Evolutionary conservation across 37 sponge, comb jelly and placozoan species (phyloP).

Genomic region (Beroe forskalii): DNA sequence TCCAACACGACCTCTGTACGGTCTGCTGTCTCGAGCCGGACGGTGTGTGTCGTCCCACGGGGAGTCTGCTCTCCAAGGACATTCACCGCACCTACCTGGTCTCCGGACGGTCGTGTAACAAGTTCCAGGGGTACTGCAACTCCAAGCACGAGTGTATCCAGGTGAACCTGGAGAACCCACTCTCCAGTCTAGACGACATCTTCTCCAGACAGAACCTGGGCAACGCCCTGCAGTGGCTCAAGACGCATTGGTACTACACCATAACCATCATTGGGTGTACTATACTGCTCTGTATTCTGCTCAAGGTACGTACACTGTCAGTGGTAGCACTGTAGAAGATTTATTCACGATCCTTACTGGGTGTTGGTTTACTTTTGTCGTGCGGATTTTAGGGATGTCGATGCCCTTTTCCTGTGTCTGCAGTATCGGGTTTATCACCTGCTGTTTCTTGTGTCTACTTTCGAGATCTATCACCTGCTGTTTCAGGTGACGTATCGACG

Average conservation of each 20-base stretch:
- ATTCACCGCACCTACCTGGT: slow-evolving; percentile 57
- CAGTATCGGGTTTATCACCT: too few species aligned
- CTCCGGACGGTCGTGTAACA: slow-evolving; percentile 79
- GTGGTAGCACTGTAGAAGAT: too few species aligned
- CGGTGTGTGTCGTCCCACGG: slow-evolving; percentile 6
- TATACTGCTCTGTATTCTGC: slow-evolving; percentile 22
- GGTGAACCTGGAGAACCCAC: slow-evolving; percentile 52
- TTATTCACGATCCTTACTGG: too few species aligned
- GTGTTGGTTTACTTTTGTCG: too few species aligned
- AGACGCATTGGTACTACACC: slow-evolving; percentile 53
- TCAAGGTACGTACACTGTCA: neutral
- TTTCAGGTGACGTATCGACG: slow-evolving; percentile 60
- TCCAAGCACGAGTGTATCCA: slow-evolving; percentile 58
- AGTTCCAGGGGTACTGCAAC: slow-evolving; percentile 82
- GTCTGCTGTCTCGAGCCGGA: slow-evolving; percentile 12
- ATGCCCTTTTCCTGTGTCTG: too few species aligned
- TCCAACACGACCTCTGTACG: slow-evolving; percentile 38
- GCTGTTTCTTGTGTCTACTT: too few species aligned
- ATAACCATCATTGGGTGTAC: slow-evolving; percentile 44
- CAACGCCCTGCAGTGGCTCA: neutral
- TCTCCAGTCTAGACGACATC: slow-evolving; percentile 15
- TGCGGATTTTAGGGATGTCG: too few species aligned
- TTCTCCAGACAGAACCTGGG: slow-evolving; percentile 45
- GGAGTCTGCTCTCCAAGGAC: neutral
- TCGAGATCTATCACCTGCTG: too few species aligned